Base-by-base conservation (phyloP, 2,113 vertebrate genomes). In the Stigmatopora argus region DNA sequence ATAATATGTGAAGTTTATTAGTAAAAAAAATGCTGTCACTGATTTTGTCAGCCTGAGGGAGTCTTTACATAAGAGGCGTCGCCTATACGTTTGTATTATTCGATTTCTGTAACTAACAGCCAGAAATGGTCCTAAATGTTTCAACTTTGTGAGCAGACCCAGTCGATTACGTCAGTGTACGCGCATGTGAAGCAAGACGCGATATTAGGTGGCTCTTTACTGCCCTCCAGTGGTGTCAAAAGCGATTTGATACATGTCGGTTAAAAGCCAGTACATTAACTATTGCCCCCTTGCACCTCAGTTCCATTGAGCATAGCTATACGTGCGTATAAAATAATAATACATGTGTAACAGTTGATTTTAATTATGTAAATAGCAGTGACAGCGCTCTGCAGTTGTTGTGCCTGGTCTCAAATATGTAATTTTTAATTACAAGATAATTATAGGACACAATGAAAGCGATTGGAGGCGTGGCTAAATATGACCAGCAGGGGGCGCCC, bases 401-500 rank as follows among this genome's bases (percentile, higher is more conserved):
- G 38, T 41, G 38, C 38, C 1, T 41, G 9, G 7, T 1, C 38
- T 41, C 38, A 41, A 31, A 31, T 31, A 31, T 31, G 26, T 31
- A 1, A 41, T 41, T 41, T 41, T 41, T 10, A 31, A 31, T 31
- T 31, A 31, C 3, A 31, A 31, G 26, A 31, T 3, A 41, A 8
- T 41, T 41, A 41, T 41, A 41, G 38, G 9, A 8, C 38, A 41
- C 38, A 41, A 41, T 41, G 38, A 10, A 41, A 4, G 38, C 38
- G 9, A 41, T 41, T 41, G 38, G 38, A 11, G n/a, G 9, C 19
- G 4, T 63, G 23, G 2, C 45, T 11, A 49, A 17, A 47, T n/a
- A 6, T 7, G 0, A 17, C 35, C 83, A 31, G 47, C 3, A 67
- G 80, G 52, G 74, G 78, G 73, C 65, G 77, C 71, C 74, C 38